Conservation (phyloP, 2,888 invertebrate species). For the Melanargia galathea region DNA sequence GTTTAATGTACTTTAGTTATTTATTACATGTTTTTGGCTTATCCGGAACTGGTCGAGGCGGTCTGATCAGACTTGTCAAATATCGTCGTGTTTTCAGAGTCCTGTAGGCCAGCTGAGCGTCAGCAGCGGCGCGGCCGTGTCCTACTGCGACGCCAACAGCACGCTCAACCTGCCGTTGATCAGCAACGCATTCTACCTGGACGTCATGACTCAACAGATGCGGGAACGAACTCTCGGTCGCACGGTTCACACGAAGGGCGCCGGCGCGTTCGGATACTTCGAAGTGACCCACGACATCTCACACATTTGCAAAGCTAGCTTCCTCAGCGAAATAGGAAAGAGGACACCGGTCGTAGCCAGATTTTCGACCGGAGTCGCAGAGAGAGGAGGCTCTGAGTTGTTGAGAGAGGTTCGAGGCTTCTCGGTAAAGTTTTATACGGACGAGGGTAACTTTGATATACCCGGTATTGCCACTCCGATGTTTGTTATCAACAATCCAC, state of each 20-base stretch:
- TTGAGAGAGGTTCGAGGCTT: neutral
- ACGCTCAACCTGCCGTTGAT: neutral
- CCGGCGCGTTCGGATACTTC: constrained; percentile 13
- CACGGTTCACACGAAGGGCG: neutral
- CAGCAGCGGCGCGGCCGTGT: constrained; percentile 4
- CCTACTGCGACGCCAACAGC: neutral
- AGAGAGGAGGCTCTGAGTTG: neutral
- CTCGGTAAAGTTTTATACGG: constrained; percentile 10
- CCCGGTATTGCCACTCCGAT: neutral
- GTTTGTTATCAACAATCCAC: constrained; percentile 1
- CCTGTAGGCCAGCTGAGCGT: neutral
- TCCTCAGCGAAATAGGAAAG: constrained; percentile 4
- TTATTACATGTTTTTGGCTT: no score
- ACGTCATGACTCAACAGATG: neutral
- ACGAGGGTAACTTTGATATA: constrained; percentile 10
- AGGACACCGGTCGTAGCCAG: neutral
- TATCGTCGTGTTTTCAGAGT: neutral
- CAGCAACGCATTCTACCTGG: neutral
- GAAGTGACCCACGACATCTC: constrained; percentile 13
- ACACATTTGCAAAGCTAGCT: neutral
- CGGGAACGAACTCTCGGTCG: neutral
- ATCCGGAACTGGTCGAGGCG: no score
- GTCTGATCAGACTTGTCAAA: neutral
- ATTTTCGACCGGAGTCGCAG: neutral
- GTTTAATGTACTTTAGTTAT: no score